Conservation (phyloP, 2,797 vertebrate species). For the Sebastes cheni region DNA sequence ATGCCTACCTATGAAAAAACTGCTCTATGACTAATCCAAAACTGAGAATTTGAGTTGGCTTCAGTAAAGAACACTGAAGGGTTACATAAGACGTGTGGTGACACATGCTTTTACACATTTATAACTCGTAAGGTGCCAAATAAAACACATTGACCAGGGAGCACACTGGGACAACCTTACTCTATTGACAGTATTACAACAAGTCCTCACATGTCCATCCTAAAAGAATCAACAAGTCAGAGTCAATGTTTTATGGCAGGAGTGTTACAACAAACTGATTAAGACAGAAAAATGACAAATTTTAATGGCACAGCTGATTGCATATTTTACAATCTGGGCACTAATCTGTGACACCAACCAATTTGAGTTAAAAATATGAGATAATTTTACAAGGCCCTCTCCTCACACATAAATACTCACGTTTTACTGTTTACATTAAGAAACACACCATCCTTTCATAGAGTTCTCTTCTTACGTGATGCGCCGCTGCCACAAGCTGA, state of each 20-base stretch:
- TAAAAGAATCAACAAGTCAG: background rate
- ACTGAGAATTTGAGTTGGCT: background rate
- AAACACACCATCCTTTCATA: slow-evolving; percentile 2
- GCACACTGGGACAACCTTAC: background rate
- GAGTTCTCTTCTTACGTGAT: no score
- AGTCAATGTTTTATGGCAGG: background rate
- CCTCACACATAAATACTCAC: slow-evolving; percentile 54
- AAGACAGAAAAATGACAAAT: background rate
- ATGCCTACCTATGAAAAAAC: background rate
- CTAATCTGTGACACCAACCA: background rate
- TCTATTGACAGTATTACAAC: background rate
- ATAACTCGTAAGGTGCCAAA: slow-evolving; percentile 11
- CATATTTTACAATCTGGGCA: background rate
- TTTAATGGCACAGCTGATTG: slow-evolving; percentile 30
- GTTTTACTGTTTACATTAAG: slow-evolving; percentile 19
- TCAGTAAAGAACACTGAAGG: slow-evolving; percentile 11
- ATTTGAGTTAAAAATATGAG: background rate
- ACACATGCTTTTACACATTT: background rate
- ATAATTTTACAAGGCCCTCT: slow-evolving; percentile 10
- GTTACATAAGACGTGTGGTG: background rate
- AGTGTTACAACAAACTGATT: background rate
- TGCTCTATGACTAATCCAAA: slow-evolving; percentile 5
- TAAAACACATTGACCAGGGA: background rate
- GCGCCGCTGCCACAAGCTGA: background rate
- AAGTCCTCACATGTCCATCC: background rate